These are phyloP conservation scores for Gallinago paraguaiae DNA, from an alignment of 2,113 vertebrate species.

Conservation along the genomic window DNA sequence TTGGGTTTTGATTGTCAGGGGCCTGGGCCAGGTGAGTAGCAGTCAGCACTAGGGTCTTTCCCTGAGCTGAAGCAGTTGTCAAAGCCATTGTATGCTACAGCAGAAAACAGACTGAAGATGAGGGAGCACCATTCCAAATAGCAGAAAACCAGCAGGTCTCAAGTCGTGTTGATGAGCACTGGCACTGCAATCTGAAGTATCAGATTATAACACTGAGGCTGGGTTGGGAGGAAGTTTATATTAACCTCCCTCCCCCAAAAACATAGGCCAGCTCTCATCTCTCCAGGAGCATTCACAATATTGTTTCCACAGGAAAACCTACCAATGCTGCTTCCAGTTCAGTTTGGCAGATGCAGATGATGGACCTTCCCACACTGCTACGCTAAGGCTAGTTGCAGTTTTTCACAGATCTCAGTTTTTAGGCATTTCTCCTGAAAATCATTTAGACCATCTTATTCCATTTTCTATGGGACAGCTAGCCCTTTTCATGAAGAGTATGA, in stretches of 20 bases:
- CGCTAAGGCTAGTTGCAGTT: neutral
- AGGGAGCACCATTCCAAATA: neutral
- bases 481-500: neutral
- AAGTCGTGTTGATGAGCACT: neutral
- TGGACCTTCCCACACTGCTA: neutral
- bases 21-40: neutral
- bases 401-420: neutral
- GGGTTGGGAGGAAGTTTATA: neutral
- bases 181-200: neutral
- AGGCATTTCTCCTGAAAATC: neutral
- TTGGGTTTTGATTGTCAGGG: neutral
- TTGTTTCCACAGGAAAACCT: neutral
- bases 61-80: neutral
- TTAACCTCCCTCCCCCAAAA: neutral
- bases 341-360: neutral
- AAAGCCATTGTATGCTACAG: neutral
- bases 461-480: neutral
- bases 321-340: neutral
- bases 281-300: neutral
- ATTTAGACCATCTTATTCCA: neutral
- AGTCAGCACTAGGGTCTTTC: neutral
- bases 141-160: neutral
- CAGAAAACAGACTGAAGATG: neutral
- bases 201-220: neutral
- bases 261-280: neutral